Base-by-base conservation (phyloP, 2,797 vertebrate species). In the Petrocephalus sullivani region DNA sequence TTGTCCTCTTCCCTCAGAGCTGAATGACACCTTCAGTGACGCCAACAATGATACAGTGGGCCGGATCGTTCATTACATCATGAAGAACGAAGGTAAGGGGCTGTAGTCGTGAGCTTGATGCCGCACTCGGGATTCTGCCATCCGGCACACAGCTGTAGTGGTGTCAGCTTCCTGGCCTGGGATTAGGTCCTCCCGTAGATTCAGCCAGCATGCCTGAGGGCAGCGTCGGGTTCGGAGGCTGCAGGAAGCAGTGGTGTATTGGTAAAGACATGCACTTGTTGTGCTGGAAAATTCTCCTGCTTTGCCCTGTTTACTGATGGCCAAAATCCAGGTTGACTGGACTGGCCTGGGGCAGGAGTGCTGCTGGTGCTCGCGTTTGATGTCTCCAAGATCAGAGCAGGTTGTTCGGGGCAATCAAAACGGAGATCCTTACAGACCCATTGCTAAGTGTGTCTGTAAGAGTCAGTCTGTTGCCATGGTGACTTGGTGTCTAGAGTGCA, bases 21-120 rank as follows among this genome's bases (percentile, higher is more conserved):
- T 97, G 92, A 97, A 98, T 10, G 98, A 99, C 90, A 97, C 96
- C 87, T 0, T 95, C 3, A 97, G 95, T 89, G 98, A 98, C 0
- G 92, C 90, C 56, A 97, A 98, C 88, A 96, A 94, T 2, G 98
- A 99, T 93, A 99, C 98, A 0, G 97, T 99, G 4, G 98, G 97
- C 58, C 96, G 97, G 88, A 99, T 99, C 10, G 96, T 99, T 89
- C 96, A 95, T 88, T 98, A 92, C 94, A 99, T 99, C 94, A 99
- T 99, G 98, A 98, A 96, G 91, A 99, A 99, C 83, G 96, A 99
- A 98, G 98, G 98, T 99, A 96, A 16, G 92, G 37, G 33, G 37
- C 19, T 28, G 28, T 28, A 28, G 28, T 28, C 28, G 28, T 28
- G 28, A 28, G 71, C 37, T 46, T 8, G 16, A 4, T 0, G 6